Evolutionary conservation across 1,140 invertebrate species (phyloP), one percentile per base, ranked within the genome.

Genomic region (Drosophila busckii): DNA sequence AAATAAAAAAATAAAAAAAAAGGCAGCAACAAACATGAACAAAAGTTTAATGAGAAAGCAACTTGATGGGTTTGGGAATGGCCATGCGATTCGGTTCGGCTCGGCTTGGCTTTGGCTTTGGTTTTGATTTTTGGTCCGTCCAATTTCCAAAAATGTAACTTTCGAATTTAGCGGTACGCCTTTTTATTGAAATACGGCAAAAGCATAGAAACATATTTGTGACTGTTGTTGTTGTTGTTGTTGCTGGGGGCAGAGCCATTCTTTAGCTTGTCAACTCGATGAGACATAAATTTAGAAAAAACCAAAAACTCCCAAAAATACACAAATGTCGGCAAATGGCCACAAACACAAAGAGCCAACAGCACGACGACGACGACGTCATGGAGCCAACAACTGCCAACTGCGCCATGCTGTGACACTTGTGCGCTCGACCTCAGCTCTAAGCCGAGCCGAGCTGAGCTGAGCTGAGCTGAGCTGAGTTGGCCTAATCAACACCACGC

Each of bases 121-220:
- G 28, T 19, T 41, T 34, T 6, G 7, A 6, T 9, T 20, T 20
- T 50, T 42, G 26, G 40, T 42, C 46, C 29, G 42, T 59, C 60
- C 60, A 59, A 82, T 82, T 82, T 82, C 75, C 75, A 82, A 82
- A 82, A 82, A 82, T 82, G 75, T 82, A 82, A 82, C 75, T 82
- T 82, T 82, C 75, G 65, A 82, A 82, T 69, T 82, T 82, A 82
- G 75, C 75, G 75, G 75, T 82, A 83, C 75, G 69, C 69, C 75
- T 82, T 82, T 80, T 83, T 82, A 78, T 78, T 78, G 68, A 80
- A 70, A 70, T 65, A 35, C 31, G 25, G 17, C 40, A n/a, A 45
- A 20, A 28, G 40, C 22, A 45, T 61, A 61, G 50, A 61, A 53
- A 53, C 50, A 16, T 25, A 23, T 35, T 44, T 31, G 16, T 71